Evolutionary conservation across 2,888 invertebrate species (phyloP), one percentile per base, ranked within the genome.

Genomic region (Eurytoma californica): DNA sequence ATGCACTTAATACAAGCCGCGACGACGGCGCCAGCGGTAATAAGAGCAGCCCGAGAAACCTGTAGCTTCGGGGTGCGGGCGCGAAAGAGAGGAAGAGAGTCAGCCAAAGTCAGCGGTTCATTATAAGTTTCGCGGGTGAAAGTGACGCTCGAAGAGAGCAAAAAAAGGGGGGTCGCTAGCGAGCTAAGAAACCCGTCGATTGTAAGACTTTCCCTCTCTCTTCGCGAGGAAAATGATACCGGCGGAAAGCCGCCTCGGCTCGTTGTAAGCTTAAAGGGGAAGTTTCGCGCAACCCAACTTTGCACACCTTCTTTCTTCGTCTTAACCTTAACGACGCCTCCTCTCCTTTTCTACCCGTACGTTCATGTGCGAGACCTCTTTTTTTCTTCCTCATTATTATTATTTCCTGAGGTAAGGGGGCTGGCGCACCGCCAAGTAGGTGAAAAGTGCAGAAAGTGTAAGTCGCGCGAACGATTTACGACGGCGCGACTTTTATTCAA

Each of bases 381-480:
- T 14, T 14, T 14, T 53, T 53, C 24, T 49, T 60, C 39, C 57
- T 69, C 28, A 57, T 72, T 57, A 61, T 73, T 73, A 78, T 73
- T 57, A 63, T 57, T 73, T 57, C 58, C 51, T 9, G 18, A 20
- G 49, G 67, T 61, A 47, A 49, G 24, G 65, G 70, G 76, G 73
- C 83, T 88, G 89, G 89, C 89, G 77, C 79, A 55, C 70, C 83
- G 88, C 90, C 90, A 90, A 90, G 87, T 90, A 84, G 90, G 90
- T 90, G 89, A 90, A 89, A 90, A 90, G 89, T 87, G 63, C 63
- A 88, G 89, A 90, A 90, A 90, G 89, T 87, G 88, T 89, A 89
- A 74, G 73, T 74, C 57, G 39, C 47, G 51, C 88, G 87, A 85
- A 84, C 86, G 87, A 88, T 88, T 88, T 89, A 88, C 86, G 85